Evolutionary conservation across 2,888 invertebrate genomes (phyloP).

Genomic region (Parasteatoda lunata): DNA sequence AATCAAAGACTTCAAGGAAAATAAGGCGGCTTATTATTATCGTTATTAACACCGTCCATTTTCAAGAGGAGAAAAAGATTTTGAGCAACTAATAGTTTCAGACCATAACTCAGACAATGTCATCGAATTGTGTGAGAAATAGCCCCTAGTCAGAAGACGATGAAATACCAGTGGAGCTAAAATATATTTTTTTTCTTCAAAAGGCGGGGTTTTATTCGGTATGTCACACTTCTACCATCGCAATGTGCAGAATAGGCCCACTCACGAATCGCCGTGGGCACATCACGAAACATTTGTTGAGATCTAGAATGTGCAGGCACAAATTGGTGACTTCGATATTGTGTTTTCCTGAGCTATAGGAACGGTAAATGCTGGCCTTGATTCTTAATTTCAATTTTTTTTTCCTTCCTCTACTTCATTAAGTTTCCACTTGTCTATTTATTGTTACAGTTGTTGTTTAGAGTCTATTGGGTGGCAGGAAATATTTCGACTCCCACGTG

Average conservation of each 20-base stretch:
- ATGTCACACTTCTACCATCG: conserved; percentile 49
- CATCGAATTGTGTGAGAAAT: neutral
- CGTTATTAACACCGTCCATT: conserved; percentile 5
- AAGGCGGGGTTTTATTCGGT: conserved; percentile 61
- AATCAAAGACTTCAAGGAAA: neutral
- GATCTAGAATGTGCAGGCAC: neutral
- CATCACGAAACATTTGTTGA: neutral
- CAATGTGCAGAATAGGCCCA: neutral
- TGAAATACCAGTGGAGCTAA: neutral
- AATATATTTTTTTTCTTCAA: conserved; percentile 16
- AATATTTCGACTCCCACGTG: too few relatives aligned
- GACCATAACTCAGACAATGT: neutral
- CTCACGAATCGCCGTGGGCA: neutral
- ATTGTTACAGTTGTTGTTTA: too few relatives aligned
- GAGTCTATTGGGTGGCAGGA: too few relatives aligned
- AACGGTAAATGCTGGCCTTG: neutral
- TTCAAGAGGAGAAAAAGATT: neutral
- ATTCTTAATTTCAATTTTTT: neutral
- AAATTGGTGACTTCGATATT: conserved; percentile 2
- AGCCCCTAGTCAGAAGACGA: neutral
- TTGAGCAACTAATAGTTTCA: neutral
- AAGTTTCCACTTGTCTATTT: too few relatives aligned
- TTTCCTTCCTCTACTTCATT: too few relatives aligned
- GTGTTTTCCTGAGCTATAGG: neutral
- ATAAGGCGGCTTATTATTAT: conserved; percentile 1